These are phyloP conservation scores for Daphoenositta chrysoptera DNA, from an alignment of 2,113 vertebrate species.

Conservation along the genomic window DNA sequence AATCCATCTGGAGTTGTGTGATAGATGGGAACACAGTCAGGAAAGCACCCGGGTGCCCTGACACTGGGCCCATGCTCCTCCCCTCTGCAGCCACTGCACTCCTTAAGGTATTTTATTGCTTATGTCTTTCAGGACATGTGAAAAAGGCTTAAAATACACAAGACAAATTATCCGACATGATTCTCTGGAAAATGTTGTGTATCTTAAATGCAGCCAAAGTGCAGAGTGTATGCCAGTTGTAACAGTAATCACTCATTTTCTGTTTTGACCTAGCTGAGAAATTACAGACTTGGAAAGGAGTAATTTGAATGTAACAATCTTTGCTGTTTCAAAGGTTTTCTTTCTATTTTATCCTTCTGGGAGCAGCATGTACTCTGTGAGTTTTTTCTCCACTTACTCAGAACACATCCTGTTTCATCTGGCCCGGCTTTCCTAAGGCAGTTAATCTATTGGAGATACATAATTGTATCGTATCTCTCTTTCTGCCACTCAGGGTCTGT, in stretches of 20 bases:
- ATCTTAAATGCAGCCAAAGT: constrained; percentile 61
- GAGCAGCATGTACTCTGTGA: not conserved
- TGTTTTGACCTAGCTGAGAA: constrained; percentile 61
- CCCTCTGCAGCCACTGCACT: constrained; percentile 14
- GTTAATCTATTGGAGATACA: not conserved
- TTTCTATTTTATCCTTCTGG: not conserved
- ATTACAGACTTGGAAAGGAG: constrained; percentile 45
- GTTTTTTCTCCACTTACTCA: not conserved
- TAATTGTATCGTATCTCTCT: not conserved
- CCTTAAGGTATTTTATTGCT: constrained; percentile 47
- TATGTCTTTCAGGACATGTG: constrained; percentile 43
- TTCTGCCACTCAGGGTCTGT: not conserved
- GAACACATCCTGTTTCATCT: not conserved
- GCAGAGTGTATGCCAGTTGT: constrained; percentile 53
- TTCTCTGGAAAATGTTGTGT: constrained; percentile 60
- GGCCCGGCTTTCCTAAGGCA: not conserved
- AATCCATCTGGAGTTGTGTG: not conserved
- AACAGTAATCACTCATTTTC: constrained; percentile 66
- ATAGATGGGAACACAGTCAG: not conserved
- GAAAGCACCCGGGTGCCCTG: constrained; percentile 6
- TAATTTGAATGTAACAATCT: constrained; percentile 36
- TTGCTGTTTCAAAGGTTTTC: constrained; percentile 28
- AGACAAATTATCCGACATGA: constrained; percentile 50
- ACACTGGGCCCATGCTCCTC: not conserved
- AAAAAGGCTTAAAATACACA: constrained; percentile 54